Percentiles rank a stretch among this genome's conserved stretches.
These are phyloP conservation scores for Neogale vison DNA, from an alignment of 2,113 vertebrate species.

Conservation along the genomic window DNA sequence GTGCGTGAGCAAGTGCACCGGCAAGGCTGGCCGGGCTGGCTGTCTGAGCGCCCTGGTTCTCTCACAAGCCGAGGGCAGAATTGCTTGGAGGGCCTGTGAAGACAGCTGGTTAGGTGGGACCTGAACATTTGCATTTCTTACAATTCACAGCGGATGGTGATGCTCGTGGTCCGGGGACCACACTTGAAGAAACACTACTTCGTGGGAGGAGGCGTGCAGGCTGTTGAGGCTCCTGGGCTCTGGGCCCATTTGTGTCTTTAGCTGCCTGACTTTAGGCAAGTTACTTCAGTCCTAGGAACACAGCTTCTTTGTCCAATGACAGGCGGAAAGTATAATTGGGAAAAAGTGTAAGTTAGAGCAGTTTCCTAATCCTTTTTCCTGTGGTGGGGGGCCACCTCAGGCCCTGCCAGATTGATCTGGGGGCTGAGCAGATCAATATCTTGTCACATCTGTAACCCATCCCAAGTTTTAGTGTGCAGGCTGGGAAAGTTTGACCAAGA, in stretches of 20 bases:
- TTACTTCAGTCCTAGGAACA: background rate
- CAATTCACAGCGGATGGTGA: background rate
- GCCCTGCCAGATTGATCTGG: background rate
- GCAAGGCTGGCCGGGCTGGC: background rate
- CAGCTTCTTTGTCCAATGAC: background rate
- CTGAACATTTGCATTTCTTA: background rate
- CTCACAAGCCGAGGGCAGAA: background rate
- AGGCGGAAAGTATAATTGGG: background rate
- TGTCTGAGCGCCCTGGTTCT: background rate
- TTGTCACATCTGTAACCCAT: background rate
- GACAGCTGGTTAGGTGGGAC: too few species aligned
- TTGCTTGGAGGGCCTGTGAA: background rate
- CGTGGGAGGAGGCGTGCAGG: background rate
- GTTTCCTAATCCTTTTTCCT: background rate
- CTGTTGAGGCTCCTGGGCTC: background rate
- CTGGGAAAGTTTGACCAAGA: background rate
- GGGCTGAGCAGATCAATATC: background rate
- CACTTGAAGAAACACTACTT: background rate
- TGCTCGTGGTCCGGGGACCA: background rate
- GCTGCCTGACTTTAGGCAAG: background rate
- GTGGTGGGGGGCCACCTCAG: background rate
- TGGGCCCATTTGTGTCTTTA: background rate
- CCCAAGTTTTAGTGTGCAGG: background rate
- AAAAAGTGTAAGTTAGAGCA: background rate
- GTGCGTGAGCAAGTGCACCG: accelerated